Conservation (phyloP, 2,888 invertebrate species). For the Gryllus longicercus region DNA sequence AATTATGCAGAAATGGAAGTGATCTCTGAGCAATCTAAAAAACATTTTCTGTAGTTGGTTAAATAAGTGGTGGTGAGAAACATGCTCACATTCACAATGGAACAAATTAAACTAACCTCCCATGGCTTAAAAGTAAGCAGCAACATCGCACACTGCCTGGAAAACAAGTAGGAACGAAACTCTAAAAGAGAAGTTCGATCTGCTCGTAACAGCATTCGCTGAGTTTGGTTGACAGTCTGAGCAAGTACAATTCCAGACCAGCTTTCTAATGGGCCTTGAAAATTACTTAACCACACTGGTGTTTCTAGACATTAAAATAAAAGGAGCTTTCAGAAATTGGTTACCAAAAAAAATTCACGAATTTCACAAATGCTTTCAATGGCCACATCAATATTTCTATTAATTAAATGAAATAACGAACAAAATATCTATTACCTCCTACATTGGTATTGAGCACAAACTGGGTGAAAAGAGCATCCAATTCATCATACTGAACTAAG, state of each 20-base stretch:
- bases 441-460: conserved; percentile 91
- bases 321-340: too few relatives aligned
- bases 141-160: conserved; percentile 86
- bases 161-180: conserved; percentile 89
- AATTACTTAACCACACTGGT: conserved; percentile 79
- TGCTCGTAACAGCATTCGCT: conserved; percentile 52
- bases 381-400: too few relatives aligned
- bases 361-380: too few relatives aligned
- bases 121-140: conserved; percentile 69
- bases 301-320: conserved; percentile 55
- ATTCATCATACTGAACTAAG: conserved; percentile 92
- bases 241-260: conserved; percentile 79
- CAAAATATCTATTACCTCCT: conserved; percentile 52
- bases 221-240: conserved; percentile 56
- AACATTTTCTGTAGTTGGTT: background rate
- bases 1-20: conserved; percentile 85
- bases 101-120: conserved; percentile 58
- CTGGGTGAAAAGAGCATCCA: conserved; percentile 94
- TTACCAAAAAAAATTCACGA: too few relatives aligned
- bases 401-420: background rate
- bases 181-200: conserved; percentile 72
- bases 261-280: conserved; percentile 72
- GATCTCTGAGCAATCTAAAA: conserved; percentile 79
- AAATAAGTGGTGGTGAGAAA: background rate
- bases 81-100: background rate